Evolutionary conservation across 2,888 invertebrate species (phyloP).

Genomic region (Nomada lathburiana): DNA sequence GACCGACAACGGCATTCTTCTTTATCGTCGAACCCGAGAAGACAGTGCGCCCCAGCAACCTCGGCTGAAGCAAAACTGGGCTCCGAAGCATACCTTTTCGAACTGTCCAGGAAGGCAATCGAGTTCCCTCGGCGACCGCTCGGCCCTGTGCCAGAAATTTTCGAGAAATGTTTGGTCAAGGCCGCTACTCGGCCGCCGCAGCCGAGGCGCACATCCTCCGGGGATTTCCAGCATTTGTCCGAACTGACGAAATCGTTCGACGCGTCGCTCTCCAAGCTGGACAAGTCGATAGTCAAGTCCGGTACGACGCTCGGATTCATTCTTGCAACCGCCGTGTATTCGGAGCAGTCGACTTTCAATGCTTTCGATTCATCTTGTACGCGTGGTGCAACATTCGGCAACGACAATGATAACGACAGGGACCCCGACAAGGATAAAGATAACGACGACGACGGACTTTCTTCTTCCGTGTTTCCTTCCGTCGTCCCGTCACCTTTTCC

Average conservation of each 20-base stretch:
- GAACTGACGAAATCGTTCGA: conserved; percentile 70
- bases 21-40: conserved; percentile 30
- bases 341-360: neutral
- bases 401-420: too few relatives aligned
- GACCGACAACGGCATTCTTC: conserved; percentile 74
- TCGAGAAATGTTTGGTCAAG: conserved; percentile 88
- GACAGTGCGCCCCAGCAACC: conserved; percentile 42
- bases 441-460: too few relatives aligned
- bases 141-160: conserved; percentile 82
- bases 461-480: neutral
- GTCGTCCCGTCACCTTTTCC: neutral
- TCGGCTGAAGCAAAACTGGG: conserved; percentile 81
- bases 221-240: conserved; percentile 89
- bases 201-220: conserved; percentile 89
- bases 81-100: conserved; percentile 80
- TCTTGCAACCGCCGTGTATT: conserved; percentile 32
- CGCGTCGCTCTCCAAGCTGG: conserved; percentile 78
- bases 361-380: too few relatives aligned
- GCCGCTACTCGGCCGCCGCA: conserved; percentile 90
- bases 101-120: conserved; percentile 2
- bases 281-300: conserved; percentile 82
- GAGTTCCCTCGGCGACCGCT: conserved; percentile 67
- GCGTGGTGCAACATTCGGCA: too few relatives aligned
- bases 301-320: conserved; percentile 73
- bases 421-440: too few relatives aligned